phyloP scores from a whole-genome alignment of 1,140 invertebrate genomes.

The Heliconius eleuchia region DNA sequence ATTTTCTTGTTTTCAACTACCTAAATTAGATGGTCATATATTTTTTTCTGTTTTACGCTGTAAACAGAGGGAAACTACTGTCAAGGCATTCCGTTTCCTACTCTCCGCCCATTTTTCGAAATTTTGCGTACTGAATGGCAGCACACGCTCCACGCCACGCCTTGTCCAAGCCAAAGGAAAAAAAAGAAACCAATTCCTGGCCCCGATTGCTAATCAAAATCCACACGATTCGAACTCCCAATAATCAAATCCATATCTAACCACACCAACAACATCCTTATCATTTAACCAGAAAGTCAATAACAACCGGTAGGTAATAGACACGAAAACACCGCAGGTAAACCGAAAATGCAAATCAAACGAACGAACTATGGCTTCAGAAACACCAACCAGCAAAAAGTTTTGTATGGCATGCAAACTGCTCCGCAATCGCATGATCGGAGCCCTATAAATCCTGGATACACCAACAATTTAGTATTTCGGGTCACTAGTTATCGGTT shows the following conservation, averaged over 20 bases:
- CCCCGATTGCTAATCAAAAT: too few relatives aligned
- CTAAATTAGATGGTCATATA: too few relatives aligned
- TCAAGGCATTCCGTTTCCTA: too few relatives aligned
- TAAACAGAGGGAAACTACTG: too few relatives aligned
- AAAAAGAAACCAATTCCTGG: too few relatives aligned
- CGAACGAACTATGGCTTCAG: constrained; percentile 48
- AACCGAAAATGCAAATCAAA: constrained; percentile 42
- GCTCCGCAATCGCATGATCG: constrained; percentile 51
- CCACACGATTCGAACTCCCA: too few relatives aligned
- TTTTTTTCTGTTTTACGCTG: too few relatives aligned
- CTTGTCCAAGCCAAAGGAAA: too few relatives aligned
- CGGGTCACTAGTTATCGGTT: constrained; percentile 57
- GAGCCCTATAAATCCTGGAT: constrained; percentile 52
- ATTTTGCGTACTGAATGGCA: not conserved
- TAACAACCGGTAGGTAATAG: constrained; percentile 1
- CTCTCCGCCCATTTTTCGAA: not conserved
- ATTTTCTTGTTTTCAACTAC: too few relatives aligned
- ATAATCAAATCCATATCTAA: not conserved
- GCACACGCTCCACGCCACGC: too few relatives aligned
- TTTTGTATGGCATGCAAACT: constrained; percentile 50
- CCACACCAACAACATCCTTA: not conserved
- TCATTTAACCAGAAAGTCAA: not conserved
- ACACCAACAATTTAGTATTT: constrained; percentile 55
- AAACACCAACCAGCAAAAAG: constrained; percentile 58
- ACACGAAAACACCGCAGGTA: constrained; percentile 10